Evolutionary conservation across 1,140 invertebrate species (phyloP), one percentile per base, ranked within the genome.

Genomic region (Dinothrombium tinctorium): DNA sequence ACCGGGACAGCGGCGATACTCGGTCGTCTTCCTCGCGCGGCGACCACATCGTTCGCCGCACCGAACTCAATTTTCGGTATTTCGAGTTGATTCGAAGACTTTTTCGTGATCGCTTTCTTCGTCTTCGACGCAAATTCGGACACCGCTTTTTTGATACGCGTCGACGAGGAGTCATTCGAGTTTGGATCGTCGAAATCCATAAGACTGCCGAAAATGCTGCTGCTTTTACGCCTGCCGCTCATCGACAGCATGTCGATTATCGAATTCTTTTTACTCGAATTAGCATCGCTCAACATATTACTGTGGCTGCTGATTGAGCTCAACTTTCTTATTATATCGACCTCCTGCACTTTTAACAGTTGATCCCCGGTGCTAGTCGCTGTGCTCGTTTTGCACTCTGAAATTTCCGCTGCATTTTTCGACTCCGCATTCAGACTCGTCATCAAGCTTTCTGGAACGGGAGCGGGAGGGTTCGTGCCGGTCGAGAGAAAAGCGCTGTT

Each of bases 401-500:
- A n/a, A n/a, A n/a, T n/a, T n/a, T n/a, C n/a, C n/a, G n/a, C n/a
- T n/a, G n/a, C n/a, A n/a, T n/a, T n/a, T n/a, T n/a, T n/a, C n/a
- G n/a, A n/a, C n/a, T n/a, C n/a, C n/a, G n/a, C n/a, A n/a, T n/a
- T n/a, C n/a, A n/a, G n/a, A n/a, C n/a, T n/a, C n/a, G n/a, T n/a
- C n/a, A n/a, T n/a, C n/a, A n/a, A n/a, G n/a, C n/a, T n/a, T n/a
- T n/a, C n/a, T n/a, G n/a, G n/a, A n/a, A n/a, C n/a, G n/a, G n/a
- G n/a, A n/a, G n/a, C n/a, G n/a, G n/a, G n/a, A n/a, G n/a, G n/a
- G n/a, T n/a, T n/a, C n/a, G n/a, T n/a, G n/a, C n/a, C n/a, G n/a
- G n/a, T n/a, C n/a, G n/a, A n/a, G 25, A 87, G 71, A 62, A 95
- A 83, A 41, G 83, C 78, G n/a, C 80, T 86, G 56, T 89, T 86